These are phyloP conservation scores for Thalassarche chlororhynchos DNA, from an alignment of 2,113 vertebrate species.

Conservation along the genomic window DNA sequence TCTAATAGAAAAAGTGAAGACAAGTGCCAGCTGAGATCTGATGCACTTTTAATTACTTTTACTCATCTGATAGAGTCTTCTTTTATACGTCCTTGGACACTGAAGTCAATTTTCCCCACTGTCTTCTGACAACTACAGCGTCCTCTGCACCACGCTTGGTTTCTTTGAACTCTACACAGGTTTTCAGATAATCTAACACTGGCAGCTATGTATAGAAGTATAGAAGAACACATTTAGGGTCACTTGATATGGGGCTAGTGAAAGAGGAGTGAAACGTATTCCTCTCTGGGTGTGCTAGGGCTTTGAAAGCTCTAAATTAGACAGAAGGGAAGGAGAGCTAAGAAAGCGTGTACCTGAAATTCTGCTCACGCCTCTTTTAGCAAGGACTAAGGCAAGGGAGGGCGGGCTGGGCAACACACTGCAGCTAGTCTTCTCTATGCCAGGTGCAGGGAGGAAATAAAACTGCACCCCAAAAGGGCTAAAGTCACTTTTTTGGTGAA, in stretches of 20 bases:
- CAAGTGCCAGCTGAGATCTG: too few species aligned
- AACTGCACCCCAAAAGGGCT: neutral
- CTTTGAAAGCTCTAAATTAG: neutral
- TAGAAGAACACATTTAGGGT: neutral
- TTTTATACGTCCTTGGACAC: neutral
- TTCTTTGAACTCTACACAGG: neutral
- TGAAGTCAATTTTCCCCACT: neutral
- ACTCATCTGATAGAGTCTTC: fast-evolving
- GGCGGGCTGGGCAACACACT: neutral
- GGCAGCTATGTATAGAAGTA: neutral
- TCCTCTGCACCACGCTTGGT: neutral
- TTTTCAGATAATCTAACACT: neutral
- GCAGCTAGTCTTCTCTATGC: neutral
- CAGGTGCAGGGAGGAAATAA: neutral
- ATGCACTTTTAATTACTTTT: neutral
- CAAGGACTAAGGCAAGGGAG: neutral
- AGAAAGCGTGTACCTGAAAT: neutral
- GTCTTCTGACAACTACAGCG: neutral
- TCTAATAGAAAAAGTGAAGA: neutral
- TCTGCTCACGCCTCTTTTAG: neutral
- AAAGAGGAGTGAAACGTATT: neutral
- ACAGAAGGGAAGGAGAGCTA: neutral
- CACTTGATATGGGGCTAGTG: fast-evolving
- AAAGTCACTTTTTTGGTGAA: neutral
- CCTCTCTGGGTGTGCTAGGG: neutral